Conservation (phyloP, 2,888 invertebrate species). For the Mimumesa dahlbomi region DNA sequence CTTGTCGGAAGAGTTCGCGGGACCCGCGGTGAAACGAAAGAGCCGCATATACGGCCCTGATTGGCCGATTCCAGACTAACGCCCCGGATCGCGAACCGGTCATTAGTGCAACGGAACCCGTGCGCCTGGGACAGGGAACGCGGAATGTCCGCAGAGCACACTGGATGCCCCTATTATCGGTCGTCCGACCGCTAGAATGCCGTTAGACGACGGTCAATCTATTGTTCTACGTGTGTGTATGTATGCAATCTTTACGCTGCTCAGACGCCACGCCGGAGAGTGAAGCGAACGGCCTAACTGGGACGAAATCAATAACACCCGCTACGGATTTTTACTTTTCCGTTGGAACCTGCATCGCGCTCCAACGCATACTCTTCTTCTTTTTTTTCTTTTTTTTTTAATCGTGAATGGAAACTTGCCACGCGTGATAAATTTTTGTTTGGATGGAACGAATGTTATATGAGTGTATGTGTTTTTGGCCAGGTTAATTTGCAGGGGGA, state of each 20-base stretch:
- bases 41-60: conserved; percentile 12
- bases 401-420: too few relatives aligned
- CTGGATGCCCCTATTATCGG: conserved; percentile 71
- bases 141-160: conserved; percentile 63
- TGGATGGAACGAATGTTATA: too few relatives aligned
- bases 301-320: conserved; percentile 31
- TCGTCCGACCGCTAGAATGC: conserved; percentile 75
- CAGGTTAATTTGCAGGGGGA: too few relatives aligned
- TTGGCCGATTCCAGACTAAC: conserved; percentile 53
- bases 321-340: not conserved
- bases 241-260: conserved; percentile 54
- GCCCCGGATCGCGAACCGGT: conserved; percentile 61
- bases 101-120: conserved; percentile 74
- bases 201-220: conserved; percentile 75
- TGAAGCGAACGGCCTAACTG: conserved; percentile 36
- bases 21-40: conserved; percentile 9
- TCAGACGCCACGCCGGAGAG: conserved; percentile 19
- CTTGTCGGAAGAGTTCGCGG: conserved; percentile 5
- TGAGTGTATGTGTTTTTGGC: too few relatives aligned
- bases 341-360: too few relatives aligned
- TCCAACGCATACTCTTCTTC: too few relatives aligned
- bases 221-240: conserved; percentile 71
- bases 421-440: too few relatives aligned
- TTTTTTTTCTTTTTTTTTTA: too few relatives aligned
- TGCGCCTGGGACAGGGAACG: conserved; percentile 61